Evolutionary conservation across 2,113 vertebrate genomes (phyloP), one percentile per base, ranked within the genome.

Genomic region (Oxygymnocypris stewartii): DNA sequence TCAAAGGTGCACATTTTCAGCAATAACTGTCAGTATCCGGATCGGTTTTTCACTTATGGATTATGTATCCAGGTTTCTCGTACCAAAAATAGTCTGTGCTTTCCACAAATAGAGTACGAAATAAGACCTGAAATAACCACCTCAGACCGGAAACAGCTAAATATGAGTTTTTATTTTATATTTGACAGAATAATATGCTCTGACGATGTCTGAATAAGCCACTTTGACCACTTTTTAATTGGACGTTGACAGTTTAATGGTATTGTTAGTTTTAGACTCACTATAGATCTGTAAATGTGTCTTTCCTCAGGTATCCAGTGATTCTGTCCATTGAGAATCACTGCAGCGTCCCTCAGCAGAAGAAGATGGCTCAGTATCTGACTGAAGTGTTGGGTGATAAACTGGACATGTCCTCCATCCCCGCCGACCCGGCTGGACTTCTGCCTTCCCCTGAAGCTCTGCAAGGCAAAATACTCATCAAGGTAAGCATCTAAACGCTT

Each of bases 241-340:
- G 28, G 14, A 69, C 3, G 14, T 3, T 71, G 35, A 35, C 7
- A 74, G 11, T 3, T 42, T 4, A 74, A 42, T n/a, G 2, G 10
- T 10, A 23, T 12, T 23, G 11, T 23, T n/a, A 73, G 4, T 73
- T 54, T 86, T 44, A 71, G 63, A 8, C 40, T 59, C 47, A 14
- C 12, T 35, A n/a, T 51, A 12, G 37, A 13, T 61, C 0, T 31
- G 51, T n/a, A 44, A 61, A n/a, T 6, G 23, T 4, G n/a, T 14
- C 23, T 84, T n/a, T 59, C 77, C 59, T 4, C 90, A 99, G 98
- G 69, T 99, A 96, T 87, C 98, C 98, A 0, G 96, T 99, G 89
- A 99, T 99, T 92, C 92, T 99, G 89, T 99, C 98, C 28, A 95
- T 99, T 1, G 98, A 99, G 95, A 99, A 99, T 92, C 98, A 99